Base-by-base conservation (phyloP, 1,140 invertebrate species). In the Rhopalosiphum padi region DNA sequence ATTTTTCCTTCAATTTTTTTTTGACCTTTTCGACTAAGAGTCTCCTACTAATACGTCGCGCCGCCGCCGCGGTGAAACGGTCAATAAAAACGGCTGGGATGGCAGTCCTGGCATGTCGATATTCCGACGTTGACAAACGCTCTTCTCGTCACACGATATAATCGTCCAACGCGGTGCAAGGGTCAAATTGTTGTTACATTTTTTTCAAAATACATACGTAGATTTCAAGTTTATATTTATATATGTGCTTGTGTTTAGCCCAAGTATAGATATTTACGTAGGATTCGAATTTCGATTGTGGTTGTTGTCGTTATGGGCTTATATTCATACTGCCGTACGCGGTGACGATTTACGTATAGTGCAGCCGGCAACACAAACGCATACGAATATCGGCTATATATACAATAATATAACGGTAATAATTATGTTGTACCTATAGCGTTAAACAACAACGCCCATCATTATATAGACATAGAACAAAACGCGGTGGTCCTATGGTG, bases 371-470 rank as follows among this genome's bases (percentile, higher is more conserved):
- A 86, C 30, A 43, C 11, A 87, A 35, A 87, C 30, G 43, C 37
- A 46, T 86, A 15, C 83, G 83, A 41, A 88, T 88, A 88, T 51
- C 46, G 18, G 9, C n/a, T 86, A 46, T 86, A 90, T 41, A 90
- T 77, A 77, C 30, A 77, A n/a, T 18, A 77, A 77, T 77, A 90
- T 90, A 90, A 90, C 89, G 89, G 89, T 90, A n/a, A 90, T 90
- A 90, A 90, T 90, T 90, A 68, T 60, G 23, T 46, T 88, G 18
- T 90, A 90, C 51, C n/a, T 41, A 55, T 41, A 90, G 88, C 88
- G 89, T 90, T 90, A 68, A 90, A 90, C 89, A 90, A 90, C 89
- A 90, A 90, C 89, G 89, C 89, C 89, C 89, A 90, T 90, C 89
- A 43, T 90, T 90, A 90, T 68, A 68, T 41, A 68, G 53, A 90